A percentile compares a stretch with the other conserved stretches of the same genome.
These are phyloP conservation scores for Portunus trituberculatus DNA, from an alignment of 1,140 invertebrate species.

Conservation along the genomic window DNA sequence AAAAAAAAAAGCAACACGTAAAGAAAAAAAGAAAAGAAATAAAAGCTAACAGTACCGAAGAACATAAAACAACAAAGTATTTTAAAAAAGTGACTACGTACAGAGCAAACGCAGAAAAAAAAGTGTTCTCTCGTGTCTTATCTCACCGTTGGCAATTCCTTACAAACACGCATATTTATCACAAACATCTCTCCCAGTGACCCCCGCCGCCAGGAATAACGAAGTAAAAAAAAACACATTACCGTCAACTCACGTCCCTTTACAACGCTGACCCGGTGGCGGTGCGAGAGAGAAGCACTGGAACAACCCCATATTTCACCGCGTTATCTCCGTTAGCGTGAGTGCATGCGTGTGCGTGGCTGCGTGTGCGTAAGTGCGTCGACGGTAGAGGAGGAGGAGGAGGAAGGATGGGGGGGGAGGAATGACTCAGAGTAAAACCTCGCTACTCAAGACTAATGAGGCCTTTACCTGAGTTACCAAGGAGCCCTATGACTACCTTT, in stretches of 20 bases:
- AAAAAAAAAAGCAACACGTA: no score
- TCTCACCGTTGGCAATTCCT: no score
- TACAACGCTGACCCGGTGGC: no score
- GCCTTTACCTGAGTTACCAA: neutral
- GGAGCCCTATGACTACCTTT: neutral
- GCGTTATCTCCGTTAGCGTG: neutral
- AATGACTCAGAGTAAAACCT: slow-evolving; percentile 44
- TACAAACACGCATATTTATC: no score
- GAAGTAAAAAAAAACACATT: slow-evolving; percentile 38
- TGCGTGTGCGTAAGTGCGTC: slow-evolving; percentile 37
- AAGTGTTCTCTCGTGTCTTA: no score
- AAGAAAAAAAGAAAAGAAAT: neutral
- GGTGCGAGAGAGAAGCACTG: neutral
- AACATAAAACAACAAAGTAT: no score
- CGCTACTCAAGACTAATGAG: slow-evolving; percentile 7
- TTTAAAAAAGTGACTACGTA: no score
- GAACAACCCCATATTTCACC: neutral
- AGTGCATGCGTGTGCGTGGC: slow-evolving; percentile 3
- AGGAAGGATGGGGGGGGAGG: neutral
- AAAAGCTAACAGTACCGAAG: no score
- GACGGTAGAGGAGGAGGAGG: neutral
- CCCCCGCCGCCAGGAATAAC: no score
- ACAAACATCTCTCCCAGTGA: no score
- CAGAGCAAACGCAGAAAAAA: no score
- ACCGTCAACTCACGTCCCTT: no score